A percentile compares a stretch with the other conserved stretches of the same genome.
Conservation (phyloP, 1,140 invertebrate species). For the Ips typographus region DNA sequence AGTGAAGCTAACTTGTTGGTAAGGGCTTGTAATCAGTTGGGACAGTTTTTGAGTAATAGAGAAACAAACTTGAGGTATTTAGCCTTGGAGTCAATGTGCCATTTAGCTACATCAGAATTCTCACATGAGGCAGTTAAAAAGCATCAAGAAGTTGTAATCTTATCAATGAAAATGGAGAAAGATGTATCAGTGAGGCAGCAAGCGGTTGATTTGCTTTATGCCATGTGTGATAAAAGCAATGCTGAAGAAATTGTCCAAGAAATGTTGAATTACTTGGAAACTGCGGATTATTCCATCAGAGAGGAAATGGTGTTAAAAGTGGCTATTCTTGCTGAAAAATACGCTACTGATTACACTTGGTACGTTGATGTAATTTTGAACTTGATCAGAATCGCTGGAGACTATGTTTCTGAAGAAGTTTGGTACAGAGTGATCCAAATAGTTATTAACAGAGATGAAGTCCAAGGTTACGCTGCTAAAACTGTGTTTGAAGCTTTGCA, state of each 20-base stretch:
- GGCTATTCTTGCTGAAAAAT: constrained; percentile 98
- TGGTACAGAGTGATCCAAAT: constrained; percentile 99
- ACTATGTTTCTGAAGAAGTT: constrained; percentile 97
- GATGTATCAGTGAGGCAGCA: constrained; percentile 98
- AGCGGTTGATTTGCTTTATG: constrained; percentile 98
- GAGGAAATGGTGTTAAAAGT: constrained; percentile 99
- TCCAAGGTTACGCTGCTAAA: constrained; percentile 99
- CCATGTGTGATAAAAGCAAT: constrained; percentile 99
- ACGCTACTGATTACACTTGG: constrained; percentile 99
- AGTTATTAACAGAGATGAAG: constrained; percentile 98
- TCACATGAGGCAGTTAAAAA: constrained; percentile 99
- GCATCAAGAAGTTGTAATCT: constrained; percentile 98
- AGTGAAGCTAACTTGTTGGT: constrained; percentile 96
- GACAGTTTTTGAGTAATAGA: constrained; percentile 96
- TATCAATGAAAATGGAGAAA: constrained; percentile 99
- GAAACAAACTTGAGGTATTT: constrained; percentile 98
- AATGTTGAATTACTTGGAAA: constrained; percentile 99
- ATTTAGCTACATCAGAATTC: constrained; percentile 98
- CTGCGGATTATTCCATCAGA: constrained; percentile 98
- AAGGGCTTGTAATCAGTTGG: constrained; percentile 97
- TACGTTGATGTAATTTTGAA: constrained; percentile 99
- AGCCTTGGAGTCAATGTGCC: constrained; percentile 98
- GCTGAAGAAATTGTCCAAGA: constrained; percentile 99
- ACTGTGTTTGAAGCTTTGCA: constrained; percentile 98
- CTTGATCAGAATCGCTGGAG: constrained; percentile 98